These are phyloP conservation scores for Tylochromis polylepis DNA, from an alignment of 2,113 vertebrate species.

Conservation along the genomic window DNA sequence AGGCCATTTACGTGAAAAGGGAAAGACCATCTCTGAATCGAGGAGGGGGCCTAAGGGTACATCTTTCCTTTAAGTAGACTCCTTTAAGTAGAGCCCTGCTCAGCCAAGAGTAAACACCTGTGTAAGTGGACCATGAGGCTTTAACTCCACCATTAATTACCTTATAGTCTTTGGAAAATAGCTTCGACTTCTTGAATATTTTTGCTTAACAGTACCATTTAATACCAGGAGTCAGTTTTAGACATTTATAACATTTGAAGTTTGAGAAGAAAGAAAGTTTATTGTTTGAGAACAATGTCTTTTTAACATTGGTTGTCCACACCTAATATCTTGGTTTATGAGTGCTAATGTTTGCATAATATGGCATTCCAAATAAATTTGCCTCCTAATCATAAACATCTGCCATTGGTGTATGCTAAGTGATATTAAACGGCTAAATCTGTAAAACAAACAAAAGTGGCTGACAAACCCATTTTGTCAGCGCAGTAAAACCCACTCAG, in stretches of 20 bases:
- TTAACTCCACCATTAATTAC: not conserved
- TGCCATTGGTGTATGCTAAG: slow-evolving; percentile 77
- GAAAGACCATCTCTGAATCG: not conserved
- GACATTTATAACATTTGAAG: not conserved
- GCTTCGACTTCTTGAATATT: not conserved
- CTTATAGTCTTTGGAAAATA: not conserved
- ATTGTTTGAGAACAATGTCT: not conserved
- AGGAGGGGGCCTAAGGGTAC: not conserved
- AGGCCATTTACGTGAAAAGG: not conserved
- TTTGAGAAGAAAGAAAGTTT: not conserved
- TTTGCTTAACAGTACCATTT: not conserved
- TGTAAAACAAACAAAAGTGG: slow-evolving; percentile 60
- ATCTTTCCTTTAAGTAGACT: too few species aligned
- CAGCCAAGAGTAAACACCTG: not conserved
- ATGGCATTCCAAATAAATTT: slow-evolving; percentile 81
- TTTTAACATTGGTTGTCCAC: not conserved
- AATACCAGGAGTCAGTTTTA: not conserved
- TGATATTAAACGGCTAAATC: slow-evolving; percentile 67
- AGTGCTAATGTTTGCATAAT: slow-evolving; percentile 77
- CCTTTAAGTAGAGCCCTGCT: not conserved
- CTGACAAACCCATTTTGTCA: slow-evolving; percentile 50
- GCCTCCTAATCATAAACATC: slow-evolving; percentile 83
- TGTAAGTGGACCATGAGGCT: not conserved
- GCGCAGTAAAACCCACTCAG: slow-evolving; percentile 44
- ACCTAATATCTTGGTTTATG: slow-evolving; percentile 57